Percentiles rank a stretch among this genome's conserved stretches.
These are phyloP conservation scores for Falco berigora DNA, from an alignment of 2,797 vertebrate genomes.

Conservation along the genomic window DNA sequence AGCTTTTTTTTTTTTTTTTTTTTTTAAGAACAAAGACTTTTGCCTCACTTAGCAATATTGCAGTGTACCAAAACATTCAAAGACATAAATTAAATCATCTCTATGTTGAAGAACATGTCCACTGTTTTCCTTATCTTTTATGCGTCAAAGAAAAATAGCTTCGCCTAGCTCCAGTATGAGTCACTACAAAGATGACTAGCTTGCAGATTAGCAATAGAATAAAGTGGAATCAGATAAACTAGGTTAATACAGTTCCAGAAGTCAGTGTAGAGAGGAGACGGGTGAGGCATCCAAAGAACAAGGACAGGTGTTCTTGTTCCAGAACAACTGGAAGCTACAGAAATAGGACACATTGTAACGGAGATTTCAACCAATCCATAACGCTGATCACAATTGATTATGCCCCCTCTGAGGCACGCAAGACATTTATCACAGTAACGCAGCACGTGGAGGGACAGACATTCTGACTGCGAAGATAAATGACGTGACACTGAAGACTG, in stretches of 20 bases:
- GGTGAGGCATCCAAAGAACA: not conserved
- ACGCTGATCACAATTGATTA: not conserved
- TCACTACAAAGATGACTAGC: not conserved
- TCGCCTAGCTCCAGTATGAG: not conserved
- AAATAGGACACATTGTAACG: not conserved
- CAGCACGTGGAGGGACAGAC: not conserved
- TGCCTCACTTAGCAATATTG: not conserved
- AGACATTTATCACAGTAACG: not conserved
- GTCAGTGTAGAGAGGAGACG: not conserved
- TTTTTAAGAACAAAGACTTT: not conserved
- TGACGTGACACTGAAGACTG: rapidly evolving
- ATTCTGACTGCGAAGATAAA: not conserved
- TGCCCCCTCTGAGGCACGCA: not conserved
- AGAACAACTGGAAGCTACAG: not conserved
- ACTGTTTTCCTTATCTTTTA: not conserved
- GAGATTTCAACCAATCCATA: not conserved
- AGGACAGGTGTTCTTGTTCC: not conserved
- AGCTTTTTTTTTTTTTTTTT: not conserved
- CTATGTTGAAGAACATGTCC: not conserved
- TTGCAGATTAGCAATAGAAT: not conserved
- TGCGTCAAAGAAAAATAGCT: not conserved
- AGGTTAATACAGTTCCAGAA: not conserved
- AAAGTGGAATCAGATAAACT: not conserved
- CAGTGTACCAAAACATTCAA: not conserved
- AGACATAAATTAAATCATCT: not conserved